phyloP scores from a whole-genome alignment of 2,797 vertebrate genomes.

The Botia kubotai region DNA sequence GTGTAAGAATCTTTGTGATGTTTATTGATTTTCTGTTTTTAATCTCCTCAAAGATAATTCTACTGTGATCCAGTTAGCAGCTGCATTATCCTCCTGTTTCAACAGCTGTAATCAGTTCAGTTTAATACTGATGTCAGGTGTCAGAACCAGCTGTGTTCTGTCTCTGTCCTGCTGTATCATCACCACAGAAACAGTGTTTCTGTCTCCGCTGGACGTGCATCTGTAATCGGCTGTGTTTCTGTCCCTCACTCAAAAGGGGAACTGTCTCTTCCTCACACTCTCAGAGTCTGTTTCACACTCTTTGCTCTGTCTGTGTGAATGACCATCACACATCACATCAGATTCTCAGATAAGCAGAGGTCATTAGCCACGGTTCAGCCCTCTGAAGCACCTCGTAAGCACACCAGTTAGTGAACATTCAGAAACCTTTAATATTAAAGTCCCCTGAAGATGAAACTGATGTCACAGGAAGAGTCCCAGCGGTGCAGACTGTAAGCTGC shows the following conservation, averaged over 20 bases:
- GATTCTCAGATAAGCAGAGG: neutral
- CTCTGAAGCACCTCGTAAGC: too few relatives aligned
- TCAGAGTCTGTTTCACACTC: constrained; percentile 11
- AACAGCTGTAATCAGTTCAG: constrained; percentile 63
- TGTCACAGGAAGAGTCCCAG: too few relatives aligned
- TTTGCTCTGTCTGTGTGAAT: neutral
- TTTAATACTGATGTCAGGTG: constrained; percentile 60
- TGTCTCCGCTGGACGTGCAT: neutral
- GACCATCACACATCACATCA: too few relatives aligned
- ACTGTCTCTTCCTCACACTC: neutral
- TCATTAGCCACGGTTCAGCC: constrained; percentile 4
- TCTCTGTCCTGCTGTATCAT: neutral
- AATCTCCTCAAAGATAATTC: constrained; percentile 48
- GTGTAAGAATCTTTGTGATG: neutral
- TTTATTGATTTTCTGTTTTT: constrained; percentile 16
- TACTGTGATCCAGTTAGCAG: constrained; percentile 51
- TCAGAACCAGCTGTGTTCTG: neutral
- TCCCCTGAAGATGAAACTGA: neutral
- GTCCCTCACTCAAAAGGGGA: neutral
- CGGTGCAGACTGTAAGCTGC: neutral
- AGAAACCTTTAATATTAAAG: constrained; percentile 6
- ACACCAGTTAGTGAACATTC: neutral
- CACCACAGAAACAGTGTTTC: neutral
- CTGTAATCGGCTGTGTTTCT: constrained; percentile 17
- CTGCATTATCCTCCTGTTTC: constrained; percentile 67